Evolutionary conservation across 1,140 invertebrate genomes (phyloP).

Genomic region (Anastrepha ludens): DNA sequence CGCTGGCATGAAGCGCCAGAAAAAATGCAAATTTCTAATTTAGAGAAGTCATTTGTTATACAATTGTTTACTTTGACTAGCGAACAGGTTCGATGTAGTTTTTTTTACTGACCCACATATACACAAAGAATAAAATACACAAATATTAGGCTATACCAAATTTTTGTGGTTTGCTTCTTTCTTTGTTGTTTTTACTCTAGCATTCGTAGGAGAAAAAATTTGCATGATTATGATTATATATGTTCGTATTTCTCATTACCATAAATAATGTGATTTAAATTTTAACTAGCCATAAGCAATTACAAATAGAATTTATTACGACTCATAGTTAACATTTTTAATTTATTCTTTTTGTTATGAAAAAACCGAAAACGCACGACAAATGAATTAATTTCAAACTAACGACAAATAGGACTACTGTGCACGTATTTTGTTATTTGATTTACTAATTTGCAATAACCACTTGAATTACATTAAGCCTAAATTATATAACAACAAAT

Average conservation of each 20-base stretch:
- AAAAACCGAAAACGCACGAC: background rate
- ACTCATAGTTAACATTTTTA: background rate
- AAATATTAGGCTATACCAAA: background rate
- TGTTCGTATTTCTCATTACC: background rate
- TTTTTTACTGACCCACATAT: conserved; percentile 26
- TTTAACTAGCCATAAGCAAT: background rate
- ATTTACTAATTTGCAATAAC: background rate
- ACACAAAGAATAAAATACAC: background rate
- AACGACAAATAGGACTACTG: background rate
- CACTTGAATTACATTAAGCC: background rate
- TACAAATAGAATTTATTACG: background rate
- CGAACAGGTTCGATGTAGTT: background rate
- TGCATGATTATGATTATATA: background rate
- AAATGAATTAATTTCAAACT: background rate
- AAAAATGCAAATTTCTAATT: background rate
- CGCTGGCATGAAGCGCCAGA: background rate
- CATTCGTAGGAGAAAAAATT: background rate
- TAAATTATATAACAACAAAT: background rate
- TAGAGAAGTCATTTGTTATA: too few species aligned
- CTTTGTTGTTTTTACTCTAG: too few species aligned
- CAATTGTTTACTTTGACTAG: background rate
- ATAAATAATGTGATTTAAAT: conserved; percentile 12
- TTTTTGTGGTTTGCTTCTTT: too few species aligned
- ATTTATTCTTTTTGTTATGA: background rate
- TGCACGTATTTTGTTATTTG: background rate